Base-by-base conservation (phyloP, 2,888 invertebrate genomes). In the Ypsolopha sequella region DNA sequence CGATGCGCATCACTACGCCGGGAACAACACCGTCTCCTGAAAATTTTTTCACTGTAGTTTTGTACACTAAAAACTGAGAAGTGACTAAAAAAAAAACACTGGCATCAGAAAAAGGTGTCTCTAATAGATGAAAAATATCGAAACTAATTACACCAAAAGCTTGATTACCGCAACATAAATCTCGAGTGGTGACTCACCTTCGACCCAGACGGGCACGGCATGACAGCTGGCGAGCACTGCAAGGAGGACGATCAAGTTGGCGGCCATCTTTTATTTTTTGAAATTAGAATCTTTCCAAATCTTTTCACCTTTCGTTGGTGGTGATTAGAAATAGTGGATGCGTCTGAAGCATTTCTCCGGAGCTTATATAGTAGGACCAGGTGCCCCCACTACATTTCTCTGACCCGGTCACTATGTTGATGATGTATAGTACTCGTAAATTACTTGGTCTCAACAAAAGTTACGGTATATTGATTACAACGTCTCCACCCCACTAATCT, bases 381-480 rank as follows among this genome's bases (percentile, higher is more conserved):
- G 67, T 64, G 56, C 73, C 78, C 79, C 84, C 80, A 75, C 80
- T 68, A 63, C 48, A 35, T 24, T 24, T 7, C 55, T 49, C 56
- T 61, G 64, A 73, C 68, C 74, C 65, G 75, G 76, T 76, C 73
- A 75, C 63, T 60, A 65, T 65, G 24, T 4, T 24, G 60, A 63
- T 64, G 71, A 74, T 73, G 74, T 75, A 77, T 76, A 24, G 24
- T 24, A 78, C 72, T 70, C 71, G 69, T 74, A 76, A 74, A 71
- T 73, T 70, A 13, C 41, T n/a, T 24, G 43, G 46, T 41, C 34
- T 9, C 35, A 36, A 24, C 51, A 36, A 48, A 62, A 60, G 59
- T 75, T 77, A 78, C 79, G 73, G 80, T 82, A 79, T 71, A 73
- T 60, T 61, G 61, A 67, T 73, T 65, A 69, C 65, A 75, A 66